These are phyloP conservation scores for Pitta sordida DNA, from an alignment of 2,113 vertebrate genomes.

Conservation along the genomic window DNA sequence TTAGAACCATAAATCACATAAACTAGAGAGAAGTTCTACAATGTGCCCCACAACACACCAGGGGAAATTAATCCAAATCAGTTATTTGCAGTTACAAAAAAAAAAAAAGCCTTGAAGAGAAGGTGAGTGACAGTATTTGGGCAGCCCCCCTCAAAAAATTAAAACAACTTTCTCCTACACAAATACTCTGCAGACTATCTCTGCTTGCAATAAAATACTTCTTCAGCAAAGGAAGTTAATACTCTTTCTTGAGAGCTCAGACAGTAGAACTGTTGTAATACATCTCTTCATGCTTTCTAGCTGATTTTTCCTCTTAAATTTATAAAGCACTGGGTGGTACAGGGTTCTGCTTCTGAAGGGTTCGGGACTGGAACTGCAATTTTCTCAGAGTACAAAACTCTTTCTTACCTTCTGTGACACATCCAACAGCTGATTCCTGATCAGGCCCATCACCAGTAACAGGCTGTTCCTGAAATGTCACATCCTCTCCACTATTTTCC, in stretches of 20 bases:
- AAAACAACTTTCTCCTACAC: not conserved
- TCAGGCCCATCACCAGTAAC: not conserved
- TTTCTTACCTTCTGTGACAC: conserved; percentile 70
- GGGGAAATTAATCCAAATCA: not conserved
- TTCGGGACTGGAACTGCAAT: not conserved
- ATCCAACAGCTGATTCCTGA: conserved; percentile 45
- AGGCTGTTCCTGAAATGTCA: conserved; percentile 46
- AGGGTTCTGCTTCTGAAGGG: not conserved
- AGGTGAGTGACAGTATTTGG: not conserved
- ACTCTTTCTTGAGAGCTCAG: not conserved
- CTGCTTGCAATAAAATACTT: not conserved
- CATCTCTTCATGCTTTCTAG: not conserved
- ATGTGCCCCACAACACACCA: not conserved
- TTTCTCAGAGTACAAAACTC: not conserved
- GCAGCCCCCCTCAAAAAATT: no score
- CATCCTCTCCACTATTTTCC: conserved; percentile 48
- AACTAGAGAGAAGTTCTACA: not conserved
- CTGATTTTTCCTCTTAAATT: not conserved
- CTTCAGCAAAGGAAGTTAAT: not conserved
- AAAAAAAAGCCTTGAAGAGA: not conserved
- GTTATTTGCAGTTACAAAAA: not conserved
- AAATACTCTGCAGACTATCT: not conserved
- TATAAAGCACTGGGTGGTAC: not conserved
- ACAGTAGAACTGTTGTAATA: not conserved
- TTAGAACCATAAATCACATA: not conserved